A percentile compares a stretch with the other conserved stretches of the same genome.
These are phyloP conservation scores for Rhinatrema bivittatum DNA, from an alignment of 2,797 vertebrate species.

Conservation along the genomic window DNA sequence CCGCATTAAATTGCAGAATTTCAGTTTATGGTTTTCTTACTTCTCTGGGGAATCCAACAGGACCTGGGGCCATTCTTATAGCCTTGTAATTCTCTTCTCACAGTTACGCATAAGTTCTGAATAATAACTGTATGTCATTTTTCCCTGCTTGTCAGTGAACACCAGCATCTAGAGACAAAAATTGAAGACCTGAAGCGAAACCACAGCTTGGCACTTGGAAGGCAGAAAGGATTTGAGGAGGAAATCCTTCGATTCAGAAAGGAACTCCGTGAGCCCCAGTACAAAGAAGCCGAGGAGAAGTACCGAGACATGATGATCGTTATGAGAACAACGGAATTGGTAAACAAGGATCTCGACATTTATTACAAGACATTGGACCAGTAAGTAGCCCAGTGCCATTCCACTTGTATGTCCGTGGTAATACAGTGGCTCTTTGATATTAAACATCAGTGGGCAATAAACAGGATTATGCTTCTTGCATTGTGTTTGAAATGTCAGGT, in stretches of 20 bases:
- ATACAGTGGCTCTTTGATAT: too few species aligned
- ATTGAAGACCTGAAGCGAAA: constrained; percentile 82
- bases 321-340: constrained; percentile 92
- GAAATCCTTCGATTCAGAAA: constrained; percentile 82
- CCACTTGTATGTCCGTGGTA: too few species aligned
- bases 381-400: constrained; percentile 60
- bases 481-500: too few species aligned
- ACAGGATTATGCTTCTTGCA: too few species aligned
- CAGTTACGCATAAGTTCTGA: too few species aligned
- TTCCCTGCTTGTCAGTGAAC: constrained; percentile 59
- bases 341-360: constrained; percentile 88
- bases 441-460: too few species aligned
- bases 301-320: constrained; percentile 90
- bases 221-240: constrained; percentile 90
- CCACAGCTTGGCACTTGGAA: constrained; percentile 76
- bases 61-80: too few species aligned
- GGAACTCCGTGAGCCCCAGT: constrained; percentile 85
- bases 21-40: too few species aligned
- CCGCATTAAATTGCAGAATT: too few species aligned
- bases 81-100: too few species aligned
- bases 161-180: constrained; percentile 64
- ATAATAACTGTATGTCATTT: too few species aligned
- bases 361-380: constrained; percentile 96
- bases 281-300: constrained; percentile 77
- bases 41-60: too few species aligned